Percentiles rank a stretch among this genome's conserved stretches.
Evolutionary conservation across 2,888 invertebrate genomes (phyloP).

Genomic region (Pammene fasciana): DNA sequence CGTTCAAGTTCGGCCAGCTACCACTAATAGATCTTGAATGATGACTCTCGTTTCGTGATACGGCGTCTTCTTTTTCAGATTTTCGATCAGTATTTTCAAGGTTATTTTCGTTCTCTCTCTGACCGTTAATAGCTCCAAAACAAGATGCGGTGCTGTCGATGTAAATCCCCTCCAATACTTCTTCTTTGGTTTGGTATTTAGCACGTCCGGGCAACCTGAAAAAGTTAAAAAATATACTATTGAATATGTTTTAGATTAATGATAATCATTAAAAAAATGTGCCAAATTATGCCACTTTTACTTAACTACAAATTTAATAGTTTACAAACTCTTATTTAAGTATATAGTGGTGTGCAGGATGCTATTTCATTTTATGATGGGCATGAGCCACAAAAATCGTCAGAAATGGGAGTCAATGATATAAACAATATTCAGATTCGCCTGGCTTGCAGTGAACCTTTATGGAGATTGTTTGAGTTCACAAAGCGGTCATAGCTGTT

Average conservation of each 20-base stretch:
- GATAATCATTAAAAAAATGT: no score
- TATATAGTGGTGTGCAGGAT: no score
- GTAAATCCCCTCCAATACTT: conserved; percentile 79
- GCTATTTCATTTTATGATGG: no score
- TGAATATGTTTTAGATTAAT: not conserved
- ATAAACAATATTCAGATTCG: no score
- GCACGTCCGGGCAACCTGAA: conserved; percentile 78
- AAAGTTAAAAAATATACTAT: conserved; percentile 44
- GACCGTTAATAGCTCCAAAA: conserved; percentile 78
- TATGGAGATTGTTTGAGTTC: no score
- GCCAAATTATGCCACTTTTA: no score
- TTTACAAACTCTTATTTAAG: no score
- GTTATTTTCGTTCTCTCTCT: conserved; percentile 64
- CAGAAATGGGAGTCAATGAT: no score
- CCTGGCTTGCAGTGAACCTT: no score
- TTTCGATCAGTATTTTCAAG: conserved; percentile 59
- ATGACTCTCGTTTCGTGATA: conserved; percentile 68
- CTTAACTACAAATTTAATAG: no score
- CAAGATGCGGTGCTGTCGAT: conserved; percentile 80
- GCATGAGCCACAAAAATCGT: no score
- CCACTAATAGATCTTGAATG: conserved; percentile 73
- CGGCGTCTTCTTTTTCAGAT: conserved; percentile 68
- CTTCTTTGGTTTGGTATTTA: conserved; percentile 80
- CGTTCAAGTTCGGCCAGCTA: conserved; percentile 78
- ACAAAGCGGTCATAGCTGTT: no score